phyloP scores from a whole-genome alignment of 2,797 vertebrate species.

The Premnoplex brunnescens region DNA sequence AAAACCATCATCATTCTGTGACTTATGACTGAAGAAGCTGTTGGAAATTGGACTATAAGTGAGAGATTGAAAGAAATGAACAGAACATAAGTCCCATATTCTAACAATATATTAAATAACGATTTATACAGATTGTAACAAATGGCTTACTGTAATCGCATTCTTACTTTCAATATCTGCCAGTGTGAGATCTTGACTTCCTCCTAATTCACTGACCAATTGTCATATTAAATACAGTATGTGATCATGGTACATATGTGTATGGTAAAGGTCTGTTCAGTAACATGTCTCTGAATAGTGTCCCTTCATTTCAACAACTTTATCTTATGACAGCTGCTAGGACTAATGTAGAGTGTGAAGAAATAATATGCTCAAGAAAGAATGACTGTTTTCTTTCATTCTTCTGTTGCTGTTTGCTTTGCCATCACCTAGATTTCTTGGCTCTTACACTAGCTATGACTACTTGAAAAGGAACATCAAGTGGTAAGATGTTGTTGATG shows the following conservation, averaged over 20 bases:
- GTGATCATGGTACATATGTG: background rate
- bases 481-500: constrained; percentile 79
- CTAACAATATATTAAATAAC: background rate
- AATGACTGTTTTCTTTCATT: constrained; percentile 80
- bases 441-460: constrained; percentile 83
- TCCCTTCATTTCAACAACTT: background rate
- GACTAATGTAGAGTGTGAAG: constrained; percentile 38
- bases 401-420: constrained; percentile 80
- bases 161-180: background rate
- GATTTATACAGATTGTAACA: background rate
- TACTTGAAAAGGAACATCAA: constrained; percentile 83
- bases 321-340: background rate
- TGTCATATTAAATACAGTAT: background rate
- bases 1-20: background rate
- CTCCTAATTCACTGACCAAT: background rate
- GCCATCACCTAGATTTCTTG: constrained; percentile 82
- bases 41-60: background rate
- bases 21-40: background rate
- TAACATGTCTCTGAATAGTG: background rate
- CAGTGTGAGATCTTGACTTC: background rate
- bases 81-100: background rate
- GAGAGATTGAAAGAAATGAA: background rate
- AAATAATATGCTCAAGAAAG: constrained; percentile 67
- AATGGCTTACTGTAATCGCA: background rate
- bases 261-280: background rate